Conservation (phyloP, 2,113 vertebrate species). For the Sardina pilchardus region DNA sequence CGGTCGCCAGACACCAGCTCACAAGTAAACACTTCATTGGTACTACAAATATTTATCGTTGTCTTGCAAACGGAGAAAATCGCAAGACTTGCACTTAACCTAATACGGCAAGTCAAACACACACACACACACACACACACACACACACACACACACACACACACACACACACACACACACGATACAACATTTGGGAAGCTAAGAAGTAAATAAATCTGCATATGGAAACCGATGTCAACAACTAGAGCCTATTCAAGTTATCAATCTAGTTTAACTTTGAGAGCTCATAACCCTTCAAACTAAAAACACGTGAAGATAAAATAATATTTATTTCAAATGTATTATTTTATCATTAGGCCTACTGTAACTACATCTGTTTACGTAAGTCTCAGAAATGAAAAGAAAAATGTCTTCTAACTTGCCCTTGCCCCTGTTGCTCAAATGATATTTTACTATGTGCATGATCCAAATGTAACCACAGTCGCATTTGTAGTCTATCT, state of each 20-base stretch:
- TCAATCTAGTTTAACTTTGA: neutral
- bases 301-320: neutral
- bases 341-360: neutral
- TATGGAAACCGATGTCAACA: neutral
- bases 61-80: constrained; percentile 19
- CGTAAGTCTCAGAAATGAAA: neutral
- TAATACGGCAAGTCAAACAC: neutral
- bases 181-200: neutral
- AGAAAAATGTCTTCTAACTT: neutral
- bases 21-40: constrained; percentile 38
- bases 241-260: neutral
- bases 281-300: neutral
- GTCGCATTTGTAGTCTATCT: neutral
- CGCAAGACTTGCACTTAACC: constrained; percentile 14
- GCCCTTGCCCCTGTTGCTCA: no score
- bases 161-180: constrained; percentile 2
- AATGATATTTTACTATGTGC: neutral
- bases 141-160: constrained; percentile 1
- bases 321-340: neutral
- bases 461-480: neutral
- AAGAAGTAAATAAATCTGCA: neutral
- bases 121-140: neutral
- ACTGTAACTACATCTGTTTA: no score
- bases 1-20: constrained; percentile 28
- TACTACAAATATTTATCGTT: constrained; percentile 40